Evolutionary conservation across 2,888 invertebrate species (phyloP), one percentile per base, ranked within the genome.

Genomic region (Spodoptera exigua): DNA sequence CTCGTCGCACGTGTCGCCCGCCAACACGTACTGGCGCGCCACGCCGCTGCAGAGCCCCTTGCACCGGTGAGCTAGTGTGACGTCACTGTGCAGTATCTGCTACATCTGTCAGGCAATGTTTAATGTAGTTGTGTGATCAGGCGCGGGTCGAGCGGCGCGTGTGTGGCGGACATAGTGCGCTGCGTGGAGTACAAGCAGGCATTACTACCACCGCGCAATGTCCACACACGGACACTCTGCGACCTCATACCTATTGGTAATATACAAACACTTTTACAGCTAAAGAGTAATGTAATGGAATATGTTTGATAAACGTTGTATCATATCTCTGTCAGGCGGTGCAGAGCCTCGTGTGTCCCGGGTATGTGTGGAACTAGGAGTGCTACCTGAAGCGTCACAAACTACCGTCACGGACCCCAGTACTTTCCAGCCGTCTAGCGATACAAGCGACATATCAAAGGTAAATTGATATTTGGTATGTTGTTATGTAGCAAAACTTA

Each of bases 331-430:
- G 10, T 17, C 40, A 43, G 61, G 46, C 3, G 32, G 43, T 37
- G 46, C 32, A 49, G 86, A 85, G 2, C 86, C 89, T 48, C 89
- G 89, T 79, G 83, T 84, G 78, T 94, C 95, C 0, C 88, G 95
- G 27, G 95, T 95, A 3, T 95, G 95, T 76, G 93, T 95, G 14
- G 95, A 95, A 74, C 85, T 95, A 4, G 95, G 95, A 1, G 87
- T 89, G 2, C 75, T 87, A 4, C 83, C 85, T 74, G 32, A 37
- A 27, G 12, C 35, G 27, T 21, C 48, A 13, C 44, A 32, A 0
- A 27, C 45, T 41, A 7, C 44, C 56, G 2, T 84, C 86, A 27
- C 84, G 89, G 14, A 84, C 88, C 3, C 16, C 9, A 39, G 36
- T 17, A 16, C 11, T 18, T 16, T 13, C 10, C 16, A 18, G 61